phyloP scores from a whole-genome alignment of 2,113 vertebrate genomes.

The Phaethon lepturus region DNA sequence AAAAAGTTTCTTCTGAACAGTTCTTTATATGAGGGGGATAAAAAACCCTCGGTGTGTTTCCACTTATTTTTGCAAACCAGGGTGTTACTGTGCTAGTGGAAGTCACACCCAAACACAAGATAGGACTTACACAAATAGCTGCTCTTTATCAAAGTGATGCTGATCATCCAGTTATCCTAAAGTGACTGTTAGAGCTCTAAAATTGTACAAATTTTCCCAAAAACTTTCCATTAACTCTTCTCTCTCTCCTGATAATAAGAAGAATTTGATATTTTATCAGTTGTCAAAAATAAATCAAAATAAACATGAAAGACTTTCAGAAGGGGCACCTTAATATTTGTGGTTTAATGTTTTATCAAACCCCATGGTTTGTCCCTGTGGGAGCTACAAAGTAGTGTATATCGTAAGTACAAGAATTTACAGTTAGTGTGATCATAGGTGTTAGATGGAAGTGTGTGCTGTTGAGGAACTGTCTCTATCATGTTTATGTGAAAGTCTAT shows the following conservation, averaged over 20 bases:
- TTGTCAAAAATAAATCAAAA: background rate
- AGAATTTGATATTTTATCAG: background rate
- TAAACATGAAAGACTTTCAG: background rate
- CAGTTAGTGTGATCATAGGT: background rate
- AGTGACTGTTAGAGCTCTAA: background rate
- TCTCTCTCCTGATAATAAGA: background rate
- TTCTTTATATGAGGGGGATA: background rate
- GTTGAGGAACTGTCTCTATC: background rate
- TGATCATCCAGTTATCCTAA: background rate
- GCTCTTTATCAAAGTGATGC: background rate
- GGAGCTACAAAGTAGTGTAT: background rate
- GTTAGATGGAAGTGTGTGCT: background rate
- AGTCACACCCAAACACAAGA: background rate
- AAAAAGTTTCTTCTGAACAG: background rate
- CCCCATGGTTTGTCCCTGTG: background rate
- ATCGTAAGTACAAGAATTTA: background rate
- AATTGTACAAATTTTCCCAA: background rate
- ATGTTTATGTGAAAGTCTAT: background rate
- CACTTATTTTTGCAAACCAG: background rate
- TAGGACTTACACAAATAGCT: background rate
- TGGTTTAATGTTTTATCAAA: background rate
- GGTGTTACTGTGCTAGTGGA: background rate
- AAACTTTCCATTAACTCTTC: background rate
- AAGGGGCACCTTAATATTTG: background rate
- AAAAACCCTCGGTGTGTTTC: background rate